Evolutionary conservation across 2,113 vertebrate genomes (phyloP), one percentile per base, ranked within the genome.

Genomic region (Ctenomys sociabilis): DNA sequence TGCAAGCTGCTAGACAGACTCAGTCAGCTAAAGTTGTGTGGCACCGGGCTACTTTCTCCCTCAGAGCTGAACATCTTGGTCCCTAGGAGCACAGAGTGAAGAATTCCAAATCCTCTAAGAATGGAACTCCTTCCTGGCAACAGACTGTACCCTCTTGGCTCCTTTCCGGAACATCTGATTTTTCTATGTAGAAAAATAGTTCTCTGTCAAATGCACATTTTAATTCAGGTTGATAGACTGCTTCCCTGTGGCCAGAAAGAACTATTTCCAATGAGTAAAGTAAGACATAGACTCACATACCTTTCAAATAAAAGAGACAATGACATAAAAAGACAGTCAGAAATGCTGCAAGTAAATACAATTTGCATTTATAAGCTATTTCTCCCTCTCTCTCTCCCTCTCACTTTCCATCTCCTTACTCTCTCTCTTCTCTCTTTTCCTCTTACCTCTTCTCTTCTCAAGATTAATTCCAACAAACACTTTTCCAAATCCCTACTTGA

Each of bases 191-290:
- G 45, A 80, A 80, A 80, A 89, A 68, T 70, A 90, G 40, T 64
- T 92, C 70, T 73, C 81, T 35, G 61, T 92, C 90, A 92, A 85
- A 94, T 78, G 68, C 61, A 77, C 57, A n/a, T 93, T 92, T 84
- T 63, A 80, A 77, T 75, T 96, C 86, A 61, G 66, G 75, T 81
- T 91, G 54, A 83, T 91, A 57, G 57, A 81, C 37, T 37, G n/a
- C 75, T 84, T 93, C 78, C 90, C 61, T 84, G 21, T 70, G 87
- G 52, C 78, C 83, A 86, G 78, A 94, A 96, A 87, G 81, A 95
- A 95, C 35, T 86, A 70, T 75, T 86, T 77, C 57, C 88, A 59
- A 72, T 72, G 63, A 78, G 59, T 85, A 90, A 85, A 90, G 22
- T 19, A 85, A 94, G 93, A 90, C 32, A 30, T 70, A 83, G 37